Conservation (phyloP, 2,888 invertebrate species). For the Anthrax anthrax region DNA sequence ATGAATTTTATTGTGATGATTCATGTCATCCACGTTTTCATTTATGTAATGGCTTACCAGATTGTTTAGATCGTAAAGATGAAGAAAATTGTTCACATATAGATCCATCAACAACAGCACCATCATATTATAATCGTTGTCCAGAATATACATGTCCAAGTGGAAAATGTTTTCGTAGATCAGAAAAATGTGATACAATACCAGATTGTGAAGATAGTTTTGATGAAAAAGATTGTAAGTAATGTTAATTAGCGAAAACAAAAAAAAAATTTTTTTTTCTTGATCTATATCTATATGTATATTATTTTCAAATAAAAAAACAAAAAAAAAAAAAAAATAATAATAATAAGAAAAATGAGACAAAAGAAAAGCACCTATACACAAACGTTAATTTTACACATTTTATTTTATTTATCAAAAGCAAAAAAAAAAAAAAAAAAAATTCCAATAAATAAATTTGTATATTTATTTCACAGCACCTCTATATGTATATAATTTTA, state of each 20-base stretch:
- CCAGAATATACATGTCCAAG: constrained; percentile 40
- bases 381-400: too few species aligned
- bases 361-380: too few species aligned
- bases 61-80: constrained; percentile 49
- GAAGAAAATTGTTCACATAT: constrained; percentile 32
- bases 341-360: too few species aligned
- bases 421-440: too few species aligned
- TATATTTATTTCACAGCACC: too few species aligned
- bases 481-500: too few species aligned
- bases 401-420: too few species aligned
- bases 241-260: background rate
- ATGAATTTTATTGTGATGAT: constrained; percentile 43
- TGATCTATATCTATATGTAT: background rate
- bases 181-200: constrained; percentile 40
- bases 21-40: constrained; percentile 44
- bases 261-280: too few species aligned
- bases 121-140: constrained; percentile 17
- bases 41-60: constrained; percentile 44
- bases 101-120: constrained; percentile 1
- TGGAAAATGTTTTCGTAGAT: constrained; percentile 34
- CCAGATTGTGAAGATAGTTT: constrained; percentile 42
- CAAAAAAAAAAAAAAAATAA: background rate
- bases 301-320: background rate
- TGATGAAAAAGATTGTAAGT: constrained; percentile 45
- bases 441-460: too few species aligned